phyloP scores from a whole-genome alignment of 1,140 invertebrate species.

The Plodia interpunctella region DNA sequence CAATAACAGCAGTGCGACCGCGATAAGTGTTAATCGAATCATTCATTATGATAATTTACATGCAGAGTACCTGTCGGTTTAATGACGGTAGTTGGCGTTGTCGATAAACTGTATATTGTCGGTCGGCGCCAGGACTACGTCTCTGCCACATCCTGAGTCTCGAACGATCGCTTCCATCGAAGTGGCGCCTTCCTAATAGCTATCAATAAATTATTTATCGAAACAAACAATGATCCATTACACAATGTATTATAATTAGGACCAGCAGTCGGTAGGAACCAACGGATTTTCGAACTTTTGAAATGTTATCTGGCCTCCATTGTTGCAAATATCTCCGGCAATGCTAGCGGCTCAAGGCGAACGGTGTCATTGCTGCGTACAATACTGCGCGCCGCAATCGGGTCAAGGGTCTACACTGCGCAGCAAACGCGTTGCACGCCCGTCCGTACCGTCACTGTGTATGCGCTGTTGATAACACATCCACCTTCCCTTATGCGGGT shows the following conservation, averaged over 20 bases:
- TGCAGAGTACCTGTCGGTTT: conserved; percentile 29
- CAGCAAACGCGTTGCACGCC: conserved; percentile 32
- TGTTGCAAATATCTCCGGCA: conserved; percentile 76
- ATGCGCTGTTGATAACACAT: conserved; percentile 4
- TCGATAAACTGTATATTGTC: conserved; percentile 22
- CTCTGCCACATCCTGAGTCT: conserved; percentile 8
- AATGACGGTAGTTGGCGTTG: conserved; percentile 26
- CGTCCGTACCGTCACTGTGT: conserved; percentile 27
- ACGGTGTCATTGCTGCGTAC: conserved; percentile 74
- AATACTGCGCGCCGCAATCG: conserved; percentile 59
- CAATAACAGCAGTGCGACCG: conserved; percentile 45
- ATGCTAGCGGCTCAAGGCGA: conserved; percentile 74
- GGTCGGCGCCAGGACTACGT: conserved; percentile 9
- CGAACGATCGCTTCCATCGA: not conserved
- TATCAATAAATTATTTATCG: not conserved
- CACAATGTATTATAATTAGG: conserved; percentile 63
- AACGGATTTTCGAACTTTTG: conserved; percentile 73
- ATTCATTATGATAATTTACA: conserved; percentile 52
- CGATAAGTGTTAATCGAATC: conserved; percentile 59
- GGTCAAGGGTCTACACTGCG: conserved; percentile 58
- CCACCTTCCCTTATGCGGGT: conserved; percentile 39
- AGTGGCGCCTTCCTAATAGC: not conserved
- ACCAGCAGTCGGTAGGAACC: conserved; percentile 56
- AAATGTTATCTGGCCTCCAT: conserved; percentile 76
- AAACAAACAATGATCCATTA: conserved; percentile 40